Evolutionary conservation across 1,140 invertebrate species (phyloP).

Genomic region (Drosophila rhopaloa): DNA sequence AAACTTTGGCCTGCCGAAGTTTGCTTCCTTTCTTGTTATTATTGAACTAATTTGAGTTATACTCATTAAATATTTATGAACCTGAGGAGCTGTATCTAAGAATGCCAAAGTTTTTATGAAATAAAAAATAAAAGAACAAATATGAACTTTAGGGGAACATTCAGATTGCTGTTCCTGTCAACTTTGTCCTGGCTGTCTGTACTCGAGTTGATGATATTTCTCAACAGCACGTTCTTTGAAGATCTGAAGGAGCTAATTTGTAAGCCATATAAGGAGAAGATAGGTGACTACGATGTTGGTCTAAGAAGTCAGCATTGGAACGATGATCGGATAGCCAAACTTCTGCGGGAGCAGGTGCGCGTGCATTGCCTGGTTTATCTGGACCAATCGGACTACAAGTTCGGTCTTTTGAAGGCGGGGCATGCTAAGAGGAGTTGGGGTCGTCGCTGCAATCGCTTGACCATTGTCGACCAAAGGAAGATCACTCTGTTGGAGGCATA

Average conservation of each 20-base stretch:
- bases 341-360: constrained; percentile 91
- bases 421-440: constrained; percentile 98
- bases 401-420: constrained; percentile 88
- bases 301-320: constrained; percentile 33
- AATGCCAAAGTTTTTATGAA: not conserved
- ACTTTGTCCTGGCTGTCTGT: constrained; percentile 5
- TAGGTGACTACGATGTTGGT: constrained; percentile 20
- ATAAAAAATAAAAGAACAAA: not conserved
- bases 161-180: constrained; percentile 1
- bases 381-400: constrained; percentile 85
- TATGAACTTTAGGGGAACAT: not conserved
- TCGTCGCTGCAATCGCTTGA: constrained; percentile 93
- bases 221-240: not conserved
- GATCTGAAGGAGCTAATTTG: not conserved
- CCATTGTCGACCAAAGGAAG: constrained; percentile 92
- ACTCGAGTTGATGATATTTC: constrained; percentile 17
- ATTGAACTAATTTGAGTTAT: too few species aligned
- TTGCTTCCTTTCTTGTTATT: too few species aligned
- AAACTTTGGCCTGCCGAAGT: too few species aligned
- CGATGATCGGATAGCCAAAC: constrained; percentile 87
- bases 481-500: constrained; percentile 88
- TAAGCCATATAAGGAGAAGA: constrained; percentile 38
- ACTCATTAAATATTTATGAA: too few species aligned
- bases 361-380: constrained; percentile 88
- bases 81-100: not conserved